Percentiles rank a stretch among this genome's conserved stretches.
Evolutionary conservation across 2,888 invertebrate genomes (phyloP).

Genomic region (Drosophila borealis): DNA sequence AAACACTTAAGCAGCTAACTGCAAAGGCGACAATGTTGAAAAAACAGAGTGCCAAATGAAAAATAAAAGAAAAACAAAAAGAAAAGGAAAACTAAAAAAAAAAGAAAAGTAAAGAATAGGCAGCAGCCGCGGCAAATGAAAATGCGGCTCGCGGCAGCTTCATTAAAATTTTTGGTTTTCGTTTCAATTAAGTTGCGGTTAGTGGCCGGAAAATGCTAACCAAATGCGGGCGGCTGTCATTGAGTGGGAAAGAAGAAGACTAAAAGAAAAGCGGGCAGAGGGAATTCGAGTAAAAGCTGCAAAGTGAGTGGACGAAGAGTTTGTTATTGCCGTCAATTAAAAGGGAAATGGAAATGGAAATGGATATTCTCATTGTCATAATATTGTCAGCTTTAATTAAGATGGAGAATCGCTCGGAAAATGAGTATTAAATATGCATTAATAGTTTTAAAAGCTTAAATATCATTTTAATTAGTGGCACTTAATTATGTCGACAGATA

Average conservation of each 20-base stretch:
- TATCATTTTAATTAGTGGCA: not conserved
- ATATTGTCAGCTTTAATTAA: constrained; percentile 7
- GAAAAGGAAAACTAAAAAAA: not conserved
- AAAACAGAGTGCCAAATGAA: constrained; percentile 17
- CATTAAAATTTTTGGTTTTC: constrained; percentile 74
- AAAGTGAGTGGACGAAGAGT: constrained; percentile 22
- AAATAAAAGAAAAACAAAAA: constrained; percentile 9
- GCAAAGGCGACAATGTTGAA: constrained; percentile 51
- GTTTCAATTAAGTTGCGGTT: constrained; percentile 78
- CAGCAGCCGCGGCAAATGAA: constrained; percentile 42
- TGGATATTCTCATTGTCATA: not conserved
- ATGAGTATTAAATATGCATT: not conserved
- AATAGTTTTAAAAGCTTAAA: not conserved
- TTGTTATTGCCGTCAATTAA: constrained; percentile 42
- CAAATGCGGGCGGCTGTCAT: constrained; percentile 59
- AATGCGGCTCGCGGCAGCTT: constrained; percentile 56
- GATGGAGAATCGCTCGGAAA: not conserved
- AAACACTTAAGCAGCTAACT: constrained; percentile 65
- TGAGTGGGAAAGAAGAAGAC: constrained; percentile 14
- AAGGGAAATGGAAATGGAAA: constrained; percentile 14
- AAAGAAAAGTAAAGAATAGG: constrained; percentile 10
- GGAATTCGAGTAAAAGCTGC: not conserved
- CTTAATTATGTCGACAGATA: not conserved
- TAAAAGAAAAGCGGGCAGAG: not conserved
- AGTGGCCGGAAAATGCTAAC: constrained; percentile 62